Evolutionary conservation across 64 coral and sea anemone genomes (phyloP).

Genomic region (Porites australiensis): DNA sequence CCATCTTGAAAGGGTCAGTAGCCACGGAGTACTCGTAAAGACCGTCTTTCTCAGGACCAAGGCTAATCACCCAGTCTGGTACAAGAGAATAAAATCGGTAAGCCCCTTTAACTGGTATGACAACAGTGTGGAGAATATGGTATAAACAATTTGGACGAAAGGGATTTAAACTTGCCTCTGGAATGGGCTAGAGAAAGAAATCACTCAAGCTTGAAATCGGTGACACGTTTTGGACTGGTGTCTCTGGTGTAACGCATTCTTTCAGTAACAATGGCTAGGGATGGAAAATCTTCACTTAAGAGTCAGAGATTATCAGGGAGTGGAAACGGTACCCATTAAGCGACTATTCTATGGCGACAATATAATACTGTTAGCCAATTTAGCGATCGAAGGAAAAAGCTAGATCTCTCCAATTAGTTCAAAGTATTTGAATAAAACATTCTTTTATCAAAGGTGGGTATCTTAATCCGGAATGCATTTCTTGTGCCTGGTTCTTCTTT

Average conservation of each 20-base stretch:
- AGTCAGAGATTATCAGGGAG: slow-evolving; percentile 10
- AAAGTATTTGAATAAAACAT: slow-evolving; percentile 17
- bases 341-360: slow-evolving; percentile 14
- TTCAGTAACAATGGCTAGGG: neutral
- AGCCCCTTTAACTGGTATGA: neutral
- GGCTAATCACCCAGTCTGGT: slow-evolving; percentile 6
- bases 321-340: slow-evolving; percentile 8
- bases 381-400: slow-evolving; percentile 5
- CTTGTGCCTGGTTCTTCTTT: neutral
- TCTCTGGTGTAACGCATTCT: neutral
- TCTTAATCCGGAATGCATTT: neutral
- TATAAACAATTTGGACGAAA: neutral
- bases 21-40: slow-evolving; percentile 1
- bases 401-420: slow-evolving; percentile 15
- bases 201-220: too few species aligned
- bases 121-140: neutral
- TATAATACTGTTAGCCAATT: slow-evolving; percentile 12
- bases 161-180: neutral
- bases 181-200: too few species aligned
- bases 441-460: slow-evolving; percentile 4
- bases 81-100: neutral
- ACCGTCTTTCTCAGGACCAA: neutral
- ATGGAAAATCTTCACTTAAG: slow-evolving; percentile 16
- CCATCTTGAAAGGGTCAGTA: neutral
- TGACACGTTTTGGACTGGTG: too few species aligned